Percentiles rank a stretch among this genome's conserved stretches.
Evolutionary conservation across 2,113 vertebrate genomes (phyloP).

Genomic region (Plecturocebus donacophilus): DNA sequence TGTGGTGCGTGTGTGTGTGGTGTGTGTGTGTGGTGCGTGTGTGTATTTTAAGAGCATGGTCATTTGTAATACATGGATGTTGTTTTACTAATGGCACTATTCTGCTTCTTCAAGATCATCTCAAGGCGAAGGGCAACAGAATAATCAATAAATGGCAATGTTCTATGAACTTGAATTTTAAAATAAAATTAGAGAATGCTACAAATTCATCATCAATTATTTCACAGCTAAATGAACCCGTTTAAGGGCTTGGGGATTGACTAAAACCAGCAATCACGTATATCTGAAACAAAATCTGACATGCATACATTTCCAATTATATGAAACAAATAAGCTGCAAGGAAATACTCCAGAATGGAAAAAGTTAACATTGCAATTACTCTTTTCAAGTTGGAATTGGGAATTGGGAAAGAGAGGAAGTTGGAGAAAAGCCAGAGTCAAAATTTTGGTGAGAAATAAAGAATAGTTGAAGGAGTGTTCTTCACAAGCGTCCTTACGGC

Average conservation of each 20-base stretch:
- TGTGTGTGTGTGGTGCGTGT: neutral
- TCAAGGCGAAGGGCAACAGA: neutral
- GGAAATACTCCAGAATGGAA: neutral
- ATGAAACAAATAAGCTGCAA: neutral
- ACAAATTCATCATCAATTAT: neutral
- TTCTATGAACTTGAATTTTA: neutral
- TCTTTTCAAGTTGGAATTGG: neutral
- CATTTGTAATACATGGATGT: neutral
- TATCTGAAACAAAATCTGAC: neutral
- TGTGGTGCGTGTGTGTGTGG: neutral
- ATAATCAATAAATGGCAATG: neutral
- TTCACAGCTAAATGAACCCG: neutral
- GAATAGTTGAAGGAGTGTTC: neutral
- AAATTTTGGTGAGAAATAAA: slow-evolving; percentile 26
- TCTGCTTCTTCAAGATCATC: neutral
- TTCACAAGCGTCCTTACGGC: slow-evolving; percentile 1
- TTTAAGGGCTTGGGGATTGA: neutral
- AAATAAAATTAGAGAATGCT: neutral
- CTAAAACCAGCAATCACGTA: neutral
- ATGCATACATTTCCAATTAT: neutral
- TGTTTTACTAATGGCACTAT: neutral
- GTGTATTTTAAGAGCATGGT: neutral
- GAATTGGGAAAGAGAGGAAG: neutral
- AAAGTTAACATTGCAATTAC: neutral
- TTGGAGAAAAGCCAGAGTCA: slow-evolving; percentile 21